Evolutionary conservation across 2,888 invertebrate species (phyloP), one percentile per base, ranked within the genome.

Genomic region (Iselma pallidipennis): DNA sequence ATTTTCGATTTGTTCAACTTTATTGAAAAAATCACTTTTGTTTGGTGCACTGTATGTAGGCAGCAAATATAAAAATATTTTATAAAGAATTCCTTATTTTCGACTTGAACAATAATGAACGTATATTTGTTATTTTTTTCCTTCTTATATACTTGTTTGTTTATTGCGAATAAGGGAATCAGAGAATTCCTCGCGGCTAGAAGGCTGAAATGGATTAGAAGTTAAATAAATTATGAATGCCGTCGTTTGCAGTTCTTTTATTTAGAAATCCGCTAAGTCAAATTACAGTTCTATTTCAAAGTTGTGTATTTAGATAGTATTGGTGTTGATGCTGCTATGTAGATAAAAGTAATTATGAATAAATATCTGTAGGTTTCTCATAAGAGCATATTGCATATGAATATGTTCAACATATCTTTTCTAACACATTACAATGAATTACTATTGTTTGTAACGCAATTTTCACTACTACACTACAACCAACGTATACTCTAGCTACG

Each of bases 221-320:
- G 56, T 59, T 65, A 59, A 65, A 65, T 65, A 65, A 65, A 65
- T 65, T 62, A 65, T 65, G 59, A 59, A 58, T 56, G 55, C 55
- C 61, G 55, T 55, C 57, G 61, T 65, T 58, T 53, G 52, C 66
- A 60, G 59, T 63, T 55, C 57, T 62, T 64, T 57, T 61, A 59
- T 56, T 49, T 50, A 23, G 50, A 53, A 61, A 57, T 57, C 37
- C 54, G 57, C 55, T 37, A 58, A 62, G 55, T 55, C 37, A 50
- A 59, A 55, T 55, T 62, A 58, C 55, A 55, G 28, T 25, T 55
- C 58, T 55, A 55, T 62, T 55, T 42, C 48, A 55, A 60, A 55
- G 45, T 57, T 49, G 57, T 57, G 53, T 57, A 57, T 48, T 49
- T 37, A 21, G 16, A 52, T 2, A 53, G 49, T 61, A 49, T 59